Conservation (phyloP, 2,113 vertebrate species). For the Candoia aspera region DNA sequence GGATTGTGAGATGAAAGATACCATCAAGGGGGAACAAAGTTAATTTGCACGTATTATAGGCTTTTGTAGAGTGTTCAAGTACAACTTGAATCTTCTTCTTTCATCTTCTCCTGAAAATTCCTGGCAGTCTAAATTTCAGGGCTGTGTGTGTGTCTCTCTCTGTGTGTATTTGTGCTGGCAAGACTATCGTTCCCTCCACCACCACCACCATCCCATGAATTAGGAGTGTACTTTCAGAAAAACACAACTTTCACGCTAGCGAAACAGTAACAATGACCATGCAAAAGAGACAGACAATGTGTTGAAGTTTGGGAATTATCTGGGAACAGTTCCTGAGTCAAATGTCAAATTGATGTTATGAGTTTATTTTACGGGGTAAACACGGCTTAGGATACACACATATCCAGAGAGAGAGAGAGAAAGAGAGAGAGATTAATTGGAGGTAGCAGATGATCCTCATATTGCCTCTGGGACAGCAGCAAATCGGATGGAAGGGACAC, state of each 20-base stretch:
- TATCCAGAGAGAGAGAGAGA: too few relatives aligned
- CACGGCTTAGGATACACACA: not conserved
- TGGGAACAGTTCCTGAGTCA: not conserved
- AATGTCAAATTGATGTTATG: not conserved
- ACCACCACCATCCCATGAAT: not conserved
- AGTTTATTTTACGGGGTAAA: not conserved
- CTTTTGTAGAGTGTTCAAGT: not conserved
- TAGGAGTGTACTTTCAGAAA: not conserved
- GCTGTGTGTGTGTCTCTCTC: not conserved
- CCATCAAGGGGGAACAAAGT: not conserved
- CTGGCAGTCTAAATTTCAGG: not conserved
- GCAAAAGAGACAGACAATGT: not conserved
- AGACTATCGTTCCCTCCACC: not conserved
- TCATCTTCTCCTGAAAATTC: constrained; percentile 10
- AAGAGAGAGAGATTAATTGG: not conserved
- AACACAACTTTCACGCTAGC: not conserved
- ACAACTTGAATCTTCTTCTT: not conserved
- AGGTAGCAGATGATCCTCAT: not conserved
- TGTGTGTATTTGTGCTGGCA: not conserved
- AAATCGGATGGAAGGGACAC: not conserved
- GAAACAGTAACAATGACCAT: not conserved
- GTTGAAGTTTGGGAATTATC: not conserved
- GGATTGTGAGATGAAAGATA: not conserved
- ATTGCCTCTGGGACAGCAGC: not conserved
- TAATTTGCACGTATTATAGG: constrained; percentile 1